Conservation (phyloP, 2,113 vertebrate species). For the Centropus unirufus region DNA sequence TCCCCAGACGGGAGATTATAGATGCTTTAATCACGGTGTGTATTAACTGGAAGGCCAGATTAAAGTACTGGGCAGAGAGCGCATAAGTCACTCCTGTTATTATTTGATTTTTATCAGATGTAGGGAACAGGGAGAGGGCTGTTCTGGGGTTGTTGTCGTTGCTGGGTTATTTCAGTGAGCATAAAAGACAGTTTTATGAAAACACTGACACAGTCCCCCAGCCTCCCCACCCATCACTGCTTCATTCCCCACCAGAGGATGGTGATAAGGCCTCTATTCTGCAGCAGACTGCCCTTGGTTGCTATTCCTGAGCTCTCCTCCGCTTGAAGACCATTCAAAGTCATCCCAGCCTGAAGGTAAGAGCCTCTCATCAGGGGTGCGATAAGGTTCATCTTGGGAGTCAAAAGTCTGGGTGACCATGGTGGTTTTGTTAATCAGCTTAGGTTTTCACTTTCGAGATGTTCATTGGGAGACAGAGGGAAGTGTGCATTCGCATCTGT, state of each 20-base stretch:
- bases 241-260: background rate
- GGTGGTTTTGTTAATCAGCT: background rate
- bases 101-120: conserved; percentile 57
- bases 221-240: background rate
- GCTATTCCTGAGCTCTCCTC: background rate
- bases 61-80: conserved; percentile 23
- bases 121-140: background rate
- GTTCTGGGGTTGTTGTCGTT: background rate
- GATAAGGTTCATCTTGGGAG: background rate
- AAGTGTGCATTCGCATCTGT: background rate
- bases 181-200: background rate
- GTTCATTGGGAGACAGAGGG: background rate
- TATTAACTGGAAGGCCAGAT: conserved; percentile 54
- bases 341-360: background rate
- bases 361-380: background rate
- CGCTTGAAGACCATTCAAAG: background rate
- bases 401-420: background rate
- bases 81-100: conserved; percentile 55
- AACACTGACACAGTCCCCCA: background rate
- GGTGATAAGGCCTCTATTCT: background rate
- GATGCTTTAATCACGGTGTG: conserved; percentile 55
- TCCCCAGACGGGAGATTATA: conserved; percentile 58
- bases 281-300: background rate
- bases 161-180: background rate
- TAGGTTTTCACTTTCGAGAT: background rate